These are phyloP conservation scores for Eupithecia tripunctaria DNA, from an alignment of 2,888 invertebrate species.

Conservation along the genomic window DNA sequence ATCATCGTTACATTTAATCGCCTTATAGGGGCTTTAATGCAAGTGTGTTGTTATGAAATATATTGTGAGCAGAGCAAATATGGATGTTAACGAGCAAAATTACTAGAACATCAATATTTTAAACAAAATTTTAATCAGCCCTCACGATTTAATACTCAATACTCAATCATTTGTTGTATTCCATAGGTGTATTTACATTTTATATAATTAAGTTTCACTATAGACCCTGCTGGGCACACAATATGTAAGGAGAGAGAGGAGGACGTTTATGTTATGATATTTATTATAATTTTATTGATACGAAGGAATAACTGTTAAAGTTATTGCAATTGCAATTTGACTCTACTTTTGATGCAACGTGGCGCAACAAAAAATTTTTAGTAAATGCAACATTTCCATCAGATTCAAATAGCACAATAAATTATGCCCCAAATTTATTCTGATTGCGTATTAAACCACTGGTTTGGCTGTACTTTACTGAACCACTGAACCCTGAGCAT, in stretches of 20 bases:
- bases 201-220: too few species aligned
- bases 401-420: neutral
- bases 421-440: neutral
- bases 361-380: neutral
- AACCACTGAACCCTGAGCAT: neutral
- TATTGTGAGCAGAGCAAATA: neutral
- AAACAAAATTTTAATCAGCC: too few species aligned
- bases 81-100: neutral
- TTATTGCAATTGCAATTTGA: neutral
- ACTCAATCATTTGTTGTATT: too few species aligned
- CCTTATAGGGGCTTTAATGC: neutral
- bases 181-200: too few species aligned
- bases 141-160: neutral
- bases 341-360: neutral
- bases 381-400: neutral
- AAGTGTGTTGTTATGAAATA: slow-evolving; percentile 1
- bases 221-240: too few species aligned
- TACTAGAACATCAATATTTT: too few species aligned
- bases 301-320: too few species aligned
- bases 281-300: too few species aligned
- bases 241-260: too few species aligned
- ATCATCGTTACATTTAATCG: neutral
- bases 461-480: neutral
- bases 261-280: too few species aligned
- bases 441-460: slow-evolving; percentile 3